These are phyloP conservation scores for Agriopis aurantiaria DNA, from an alignment of 2,888 invertebrate species.

Conservation along the genomic window DNA sequence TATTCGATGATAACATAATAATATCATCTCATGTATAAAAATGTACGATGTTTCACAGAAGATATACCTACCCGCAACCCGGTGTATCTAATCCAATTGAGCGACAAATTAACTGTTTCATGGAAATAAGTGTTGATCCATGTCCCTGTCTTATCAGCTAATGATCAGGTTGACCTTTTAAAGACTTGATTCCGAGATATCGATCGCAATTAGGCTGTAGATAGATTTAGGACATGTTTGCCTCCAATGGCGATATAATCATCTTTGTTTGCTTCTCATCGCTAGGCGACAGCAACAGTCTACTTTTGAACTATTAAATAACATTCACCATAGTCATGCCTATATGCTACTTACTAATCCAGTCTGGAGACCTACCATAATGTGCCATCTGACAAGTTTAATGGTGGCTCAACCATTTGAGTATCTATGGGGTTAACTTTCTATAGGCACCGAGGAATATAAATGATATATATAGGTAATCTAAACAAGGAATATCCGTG, in stretches of 20 bases:
- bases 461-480: no score
- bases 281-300: conserved; percentile 66
- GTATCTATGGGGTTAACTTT: background rate
- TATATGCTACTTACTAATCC: conserved; percentile 7
- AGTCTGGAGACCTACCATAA: background rate
- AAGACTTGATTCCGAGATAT: conserved; percentile 52
- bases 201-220: conserved; percentile 59
- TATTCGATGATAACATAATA: no score
- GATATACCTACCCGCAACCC: no score
- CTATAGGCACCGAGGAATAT: no score
- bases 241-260: background rate
- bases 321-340: conserved; percentile 16
- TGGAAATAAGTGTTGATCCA: conserved; percentile 1
- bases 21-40: no score
- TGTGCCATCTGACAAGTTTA: background rate
- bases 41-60: no score
- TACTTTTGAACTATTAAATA: conserved; percentile 35
- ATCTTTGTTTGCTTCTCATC: conserved; percentile 64
- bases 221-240: conserved; percentile 69
- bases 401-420: background rate
- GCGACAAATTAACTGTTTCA: background rate
- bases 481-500: background rate
- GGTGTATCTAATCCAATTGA: no score
- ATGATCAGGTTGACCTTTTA: conserved; percentile 38
- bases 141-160: conserved; percentile 25